A percentile compares a stretch with the other conserved stretches of the same genome.
phyloP scores from a whole-genome alignment of 2,113 vertebrate species.

The Paralichthys olivaceus region DNA sequence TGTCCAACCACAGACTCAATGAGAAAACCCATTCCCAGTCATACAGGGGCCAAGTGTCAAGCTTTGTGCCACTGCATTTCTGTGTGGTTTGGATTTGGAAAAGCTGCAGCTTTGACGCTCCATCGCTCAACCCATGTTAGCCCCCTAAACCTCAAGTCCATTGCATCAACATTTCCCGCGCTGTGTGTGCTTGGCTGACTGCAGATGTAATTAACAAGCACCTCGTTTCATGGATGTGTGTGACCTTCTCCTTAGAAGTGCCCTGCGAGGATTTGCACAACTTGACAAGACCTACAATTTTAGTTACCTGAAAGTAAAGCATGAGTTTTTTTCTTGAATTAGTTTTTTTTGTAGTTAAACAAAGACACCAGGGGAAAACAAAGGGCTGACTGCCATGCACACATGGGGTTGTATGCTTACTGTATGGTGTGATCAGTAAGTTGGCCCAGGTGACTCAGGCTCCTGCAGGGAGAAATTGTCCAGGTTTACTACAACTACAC shows the following conservation, averaged over 20 bases:
- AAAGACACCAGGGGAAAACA: neutral
- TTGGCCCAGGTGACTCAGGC: too few species aligned
- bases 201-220: conserved; percentile 38
- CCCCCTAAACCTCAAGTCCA: conserved; percentile 30
- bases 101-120: neutral
- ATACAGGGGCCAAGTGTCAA: neutral
- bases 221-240: neutral
- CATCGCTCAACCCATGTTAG: conserved; percentile 23
- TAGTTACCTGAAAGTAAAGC: neutral
- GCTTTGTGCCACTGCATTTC: conserved; percentile 19
- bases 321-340: neutral
- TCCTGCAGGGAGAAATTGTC: too few species aligned
- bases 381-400: too few species aligned
- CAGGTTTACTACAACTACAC: too few species aligned
- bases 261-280: neutral
- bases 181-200: conserved; percentile 20
- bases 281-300: neutral
- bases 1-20: conserved; percentile 14
- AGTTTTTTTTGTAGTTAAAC: neutral
- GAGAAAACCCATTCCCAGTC: neutral
- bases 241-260: conserved; percentile 20
- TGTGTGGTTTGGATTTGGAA: conserved; percentile 6
- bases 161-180: conserved; percentile 28
- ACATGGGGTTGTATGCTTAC: too few species aligned
- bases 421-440: too few species aligned